Conservation (phyloP, 2,797 vertebrate genomes). For the Tarsius wallacei region DNA sequence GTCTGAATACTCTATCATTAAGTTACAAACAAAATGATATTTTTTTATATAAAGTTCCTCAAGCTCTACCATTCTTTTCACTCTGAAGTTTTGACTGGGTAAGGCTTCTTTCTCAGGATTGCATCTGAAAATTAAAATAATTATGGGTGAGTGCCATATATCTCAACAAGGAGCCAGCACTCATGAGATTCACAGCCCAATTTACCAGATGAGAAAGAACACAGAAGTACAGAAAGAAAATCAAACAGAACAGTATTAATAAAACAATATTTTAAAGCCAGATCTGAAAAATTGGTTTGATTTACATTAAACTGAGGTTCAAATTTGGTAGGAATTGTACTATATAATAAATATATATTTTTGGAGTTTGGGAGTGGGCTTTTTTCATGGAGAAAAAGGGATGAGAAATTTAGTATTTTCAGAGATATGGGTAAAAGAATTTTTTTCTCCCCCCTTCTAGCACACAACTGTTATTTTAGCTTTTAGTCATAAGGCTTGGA, state of each 20-base stretch:
- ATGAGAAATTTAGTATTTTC: constrained; percentile 10
- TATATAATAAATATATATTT: constrained; percentile 3
- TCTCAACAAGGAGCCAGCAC: background rate
- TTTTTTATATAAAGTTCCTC: background rate
- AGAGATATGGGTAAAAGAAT: background rate
- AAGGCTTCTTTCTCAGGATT: constrained; percentile 46
- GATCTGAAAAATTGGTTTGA: background rate
- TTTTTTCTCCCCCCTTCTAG: background rate
- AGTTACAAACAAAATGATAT: background rate
- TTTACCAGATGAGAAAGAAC: background rate
- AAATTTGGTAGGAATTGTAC: background rate
- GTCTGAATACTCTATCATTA: background rate
- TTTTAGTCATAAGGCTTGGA: constrained; percentile 62
- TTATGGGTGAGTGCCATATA: background rate
- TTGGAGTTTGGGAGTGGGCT: background rate
- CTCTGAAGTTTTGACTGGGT: background rate
- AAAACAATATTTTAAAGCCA: background rate
- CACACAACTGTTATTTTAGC: constrained; percentile 17
- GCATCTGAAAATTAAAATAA: constrained; percentile 10
- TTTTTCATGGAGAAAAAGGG: background rate
- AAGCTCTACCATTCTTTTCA: background rate
- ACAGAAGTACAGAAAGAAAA: background rate
- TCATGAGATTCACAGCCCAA: background rate
- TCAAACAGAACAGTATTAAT: background rate
- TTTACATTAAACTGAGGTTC: background rate